Evolutionary conservation across 2,113 vertebrate species (phyloP), one percentile per base, ranked within the genome.

Genomic region (Melanerpes aurifrons): DNA sequence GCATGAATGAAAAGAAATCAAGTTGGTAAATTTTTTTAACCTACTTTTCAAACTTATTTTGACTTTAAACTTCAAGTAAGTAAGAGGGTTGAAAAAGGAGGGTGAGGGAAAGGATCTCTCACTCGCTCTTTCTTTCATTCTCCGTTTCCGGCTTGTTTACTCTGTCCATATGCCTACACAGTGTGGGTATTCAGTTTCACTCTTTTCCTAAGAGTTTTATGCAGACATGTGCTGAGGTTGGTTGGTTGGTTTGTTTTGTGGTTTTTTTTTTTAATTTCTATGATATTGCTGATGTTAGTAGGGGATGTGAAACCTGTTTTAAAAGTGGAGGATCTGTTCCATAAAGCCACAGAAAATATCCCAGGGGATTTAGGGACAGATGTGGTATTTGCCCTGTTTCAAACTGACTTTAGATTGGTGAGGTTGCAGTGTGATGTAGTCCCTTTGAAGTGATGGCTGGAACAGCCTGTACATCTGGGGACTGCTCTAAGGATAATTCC

Each of bases 131-230:
- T 50, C 50, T 53, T 53, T 53, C 50, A 25, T 43, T 16, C 50
- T 80, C 6, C 54, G 61, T 87, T 80, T 77, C 31, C 78, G 83
- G 57, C 82, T 86, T 93, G 58, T 95, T 94, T 92, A 82, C 58
- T 81, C 79, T 93, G 85, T 88, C 76, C 26, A 1, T 91, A 77
- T 92, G 87, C 87, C 93, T 94, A 61, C 87, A 45, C 79, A 87
- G 54, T 37, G 91, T 84, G 87, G 59, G 31, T 83, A 90, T 87
- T 86, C 80, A 35, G 77, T 78, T 91, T 86, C 79, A 73, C 59
- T 88, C 73, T 84, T 92, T 88, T 69, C 25, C 0, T 78, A n/a
- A 76, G 82, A 26, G 50, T 92, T 88, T 87, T 83, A 64, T n/a
- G 40, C 22, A 56, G 85, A 32, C 45, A 56, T 7, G 11, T 53